Evolutionary conservation across 2,113 vertebrate species (phyloP), one percentile per base, ranked within the genome.

Genomic region (Gracilinanus agilis): DNA sequence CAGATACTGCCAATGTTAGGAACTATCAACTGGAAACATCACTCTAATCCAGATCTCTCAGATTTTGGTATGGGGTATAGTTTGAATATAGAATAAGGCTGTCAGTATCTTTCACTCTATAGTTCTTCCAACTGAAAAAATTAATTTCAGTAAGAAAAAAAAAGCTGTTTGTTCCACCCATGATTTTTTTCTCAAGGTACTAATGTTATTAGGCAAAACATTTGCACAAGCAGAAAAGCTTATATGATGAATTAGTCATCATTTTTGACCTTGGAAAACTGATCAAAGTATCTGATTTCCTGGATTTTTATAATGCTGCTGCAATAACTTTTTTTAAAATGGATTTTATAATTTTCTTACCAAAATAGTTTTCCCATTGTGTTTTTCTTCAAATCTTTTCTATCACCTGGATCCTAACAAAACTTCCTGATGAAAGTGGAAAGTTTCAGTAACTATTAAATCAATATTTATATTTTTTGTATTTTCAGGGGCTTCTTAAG

Each of bases 181-280:
- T 91, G 54, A 34, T 94, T 97, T 94, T 96, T 96, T 96, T 98
- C 90, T 96, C 94, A 10, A 95, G 93, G 94, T 55, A 95, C 90
- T 97, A 96, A 92, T 97, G 83, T 98, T 96, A 98, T 97, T 98
- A 98, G 93, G 24, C 90, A 90, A 90, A 98, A 97, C 97, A 97
- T 97, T 96, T 97, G 88, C 95, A 97, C 34, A 1, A 94, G 94
- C 95, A 97, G 94, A 97, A 96, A 98, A 95, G 96, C 54, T 96
- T 97, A 97, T 97, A 97, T 98, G 97, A 98, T 98, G 97, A 98
- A 99, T 98, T 98, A 98, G 95, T 98, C 98, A 98, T 98, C 96
- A 94, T 54, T 92, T 98, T 96, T 98, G 98, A 98, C 96, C 97
- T 98, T 98, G 97, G 98, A 96, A 97, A 97, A 95, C 88, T 61